phyloP scores from a whole-genome alignment of 2,888 invertebrate species.

The Drosophila maculinotata region DNA sequence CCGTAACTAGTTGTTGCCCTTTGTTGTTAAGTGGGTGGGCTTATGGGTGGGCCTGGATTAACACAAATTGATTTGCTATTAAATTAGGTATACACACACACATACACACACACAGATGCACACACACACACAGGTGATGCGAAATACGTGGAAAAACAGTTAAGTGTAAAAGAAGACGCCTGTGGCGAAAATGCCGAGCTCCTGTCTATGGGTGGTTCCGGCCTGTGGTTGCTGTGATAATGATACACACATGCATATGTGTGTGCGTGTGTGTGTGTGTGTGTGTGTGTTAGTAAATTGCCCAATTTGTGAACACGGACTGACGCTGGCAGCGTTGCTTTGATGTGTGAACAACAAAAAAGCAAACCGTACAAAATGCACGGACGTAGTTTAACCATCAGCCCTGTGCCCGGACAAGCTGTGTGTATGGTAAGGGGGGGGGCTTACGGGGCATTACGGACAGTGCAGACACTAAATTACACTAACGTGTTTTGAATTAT shows the following conservation, averaged over 20 bases:
- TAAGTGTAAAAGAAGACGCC: conserved; percentile 80
- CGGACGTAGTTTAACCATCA: conserved; percentile 34
- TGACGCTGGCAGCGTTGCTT: conserved; percentile 60
- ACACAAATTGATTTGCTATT: conserved; percentile 83
- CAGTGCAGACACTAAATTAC: conserved; percentile 81
- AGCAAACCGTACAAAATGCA: conserved; percentile 32
- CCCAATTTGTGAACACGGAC: conserved; percentile 69
- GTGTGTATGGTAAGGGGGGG: conserved; percentile 21
- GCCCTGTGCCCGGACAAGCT: conserved; percentile 17
- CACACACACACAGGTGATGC: conserved; percentile 30
- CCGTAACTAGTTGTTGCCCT: conserved; percentile 7
- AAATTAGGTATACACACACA: conserved; percentile 71
- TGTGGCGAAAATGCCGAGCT: conserved; percentile 54
- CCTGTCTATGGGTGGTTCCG: conserved; percentile 51
- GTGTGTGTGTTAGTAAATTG: conserved; percentile 61
- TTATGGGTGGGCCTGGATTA: conserved; percentile 61
- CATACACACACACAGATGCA: conserved; percentile 28
- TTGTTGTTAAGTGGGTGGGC: conserved; percentile 65
- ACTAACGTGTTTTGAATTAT: conserved; percentile 84
- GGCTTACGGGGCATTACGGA: conserved; percentile 28
- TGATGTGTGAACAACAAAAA: conserved; percentile 73
- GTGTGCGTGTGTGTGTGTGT: conserved; percentile 26
- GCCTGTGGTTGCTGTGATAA: conserved; percentile 73
- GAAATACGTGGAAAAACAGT: conserved; percentile 75
- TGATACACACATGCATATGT: conserved; percentile 63